Percentiles rank a stretch among this genome's conserved stretches.
These are phyloP conservation scores for Drosophila guanche DNA, from an alignment of 1,140 invertebrate species.

Conservation along the genomic window DNA sequence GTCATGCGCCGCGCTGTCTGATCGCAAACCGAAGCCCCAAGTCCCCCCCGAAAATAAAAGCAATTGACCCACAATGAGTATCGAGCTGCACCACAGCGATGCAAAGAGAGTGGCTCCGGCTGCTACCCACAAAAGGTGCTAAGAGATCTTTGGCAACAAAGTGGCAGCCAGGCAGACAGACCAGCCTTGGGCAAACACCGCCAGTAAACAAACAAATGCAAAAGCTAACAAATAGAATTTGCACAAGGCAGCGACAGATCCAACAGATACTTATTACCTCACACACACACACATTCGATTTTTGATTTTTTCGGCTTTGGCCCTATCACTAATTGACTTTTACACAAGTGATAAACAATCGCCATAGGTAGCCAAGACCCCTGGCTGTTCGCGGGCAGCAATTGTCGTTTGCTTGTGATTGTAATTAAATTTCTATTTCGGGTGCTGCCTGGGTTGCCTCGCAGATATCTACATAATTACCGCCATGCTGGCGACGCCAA, in stretches of 20 bases:
- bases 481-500: conserved; percentile 24
- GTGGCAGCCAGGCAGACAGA: not conserved
- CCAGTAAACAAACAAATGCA: conserved; percentile 24
- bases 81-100: conserved; percentile 2
- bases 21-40: conserved; percentile 30
- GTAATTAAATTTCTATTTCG: conserved; percentile 72
- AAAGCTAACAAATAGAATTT: conserved; percentile 48
- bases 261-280: conserved; percentile 36
- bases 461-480: conserved; percentile 46
- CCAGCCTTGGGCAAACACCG: conserved; percentile 34
- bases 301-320: conserved; percentile 25
- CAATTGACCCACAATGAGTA: conserved; percentile 63
- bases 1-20: conserved; percentile 61
- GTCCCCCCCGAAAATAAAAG: conserved; percentile 14
- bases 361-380: conserved; percentile 8
- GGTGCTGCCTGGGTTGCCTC: not conserved
- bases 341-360: conserved; percentile 41
- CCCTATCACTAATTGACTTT: conserved; percentile 60
- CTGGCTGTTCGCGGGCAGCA: conserved; percentile 10
- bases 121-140: conserved; percentile 36
- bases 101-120: conserved; percentile 12
- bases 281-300: conserved; percentile 7
- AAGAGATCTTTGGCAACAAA: conserved; percentile 35
- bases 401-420: conserved; percentile 22
- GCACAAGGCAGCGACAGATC: conserved; percentile 28